Percentiles rank a stretch among this genome's conserved stretches.
Conservation (phyloP, 2,888 invertebrate species). For the Allolobophora icterica region DNA sequence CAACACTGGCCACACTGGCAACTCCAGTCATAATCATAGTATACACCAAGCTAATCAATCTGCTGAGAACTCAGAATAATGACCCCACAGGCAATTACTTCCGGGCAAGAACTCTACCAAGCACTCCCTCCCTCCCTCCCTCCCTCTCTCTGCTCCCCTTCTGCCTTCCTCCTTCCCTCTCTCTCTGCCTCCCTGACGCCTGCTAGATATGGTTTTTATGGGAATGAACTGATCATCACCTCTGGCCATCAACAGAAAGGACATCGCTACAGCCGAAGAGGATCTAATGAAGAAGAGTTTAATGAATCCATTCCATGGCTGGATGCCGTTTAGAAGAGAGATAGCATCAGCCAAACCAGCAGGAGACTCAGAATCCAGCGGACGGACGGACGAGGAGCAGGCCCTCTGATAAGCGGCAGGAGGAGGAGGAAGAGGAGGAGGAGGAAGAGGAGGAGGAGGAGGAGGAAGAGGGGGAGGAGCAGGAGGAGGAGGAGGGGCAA, state of each 20-base stretch:
- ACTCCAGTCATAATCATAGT: neutral
- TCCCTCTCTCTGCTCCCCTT: neutral
- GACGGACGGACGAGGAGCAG: too few relatives aligned
- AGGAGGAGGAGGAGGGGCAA: neutral
- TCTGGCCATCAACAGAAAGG: too few relatives aligned
- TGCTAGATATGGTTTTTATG: too few relatives aligned
- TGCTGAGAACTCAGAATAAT: too few relatives aligned
- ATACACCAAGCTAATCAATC: too few relatives aligned
- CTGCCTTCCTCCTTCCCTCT: neutral
- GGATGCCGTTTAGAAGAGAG: neutral
- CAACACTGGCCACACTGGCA: neutral
- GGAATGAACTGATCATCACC: too few relatives aligned
- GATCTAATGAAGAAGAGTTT: too few relatives aligned
- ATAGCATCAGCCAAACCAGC: slow-evolving; percentile 12
- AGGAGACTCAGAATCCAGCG: neutral
- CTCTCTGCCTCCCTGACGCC: neutral
- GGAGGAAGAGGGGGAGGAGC: neutral
- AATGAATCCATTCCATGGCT: too few relatives aligned
- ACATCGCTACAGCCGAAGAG: too few relatives aligned
- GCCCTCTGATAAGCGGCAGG: too few relatives aligned
- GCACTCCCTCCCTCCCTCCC: neutral
- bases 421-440: neutral
- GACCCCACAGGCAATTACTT: too few relatives aligned
- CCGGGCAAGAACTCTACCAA: too few relatives aligned
- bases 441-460: neutral